Evolutionary conservation across 2,113 vertebrate species (phyloP).

Genomic region (Apistogramma diplotaenia): DNA sequence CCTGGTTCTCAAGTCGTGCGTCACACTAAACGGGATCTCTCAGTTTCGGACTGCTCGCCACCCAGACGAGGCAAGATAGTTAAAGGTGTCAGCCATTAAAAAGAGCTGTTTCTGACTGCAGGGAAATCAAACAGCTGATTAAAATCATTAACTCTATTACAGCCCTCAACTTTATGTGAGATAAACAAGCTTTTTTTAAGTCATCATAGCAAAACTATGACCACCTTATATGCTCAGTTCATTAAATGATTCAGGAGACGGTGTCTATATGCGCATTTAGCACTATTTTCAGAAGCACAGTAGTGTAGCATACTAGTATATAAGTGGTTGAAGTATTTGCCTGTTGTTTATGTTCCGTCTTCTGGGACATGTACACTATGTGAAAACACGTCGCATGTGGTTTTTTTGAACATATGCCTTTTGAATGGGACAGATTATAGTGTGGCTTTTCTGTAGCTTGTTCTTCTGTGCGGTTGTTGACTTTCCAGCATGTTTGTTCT

Average conservation of each 20-base stretch:
- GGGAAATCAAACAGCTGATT: too few relatives aligned
- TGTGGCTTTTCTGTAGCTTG: not conserved
- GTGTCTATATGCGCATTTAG: not conserved
- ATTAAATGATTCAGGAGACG: not conserved
- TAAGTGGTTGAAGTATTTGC: not conserved
- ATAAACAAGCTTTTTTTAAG: too few relatives aligned
- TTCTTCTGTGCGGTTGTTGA: not conserved
- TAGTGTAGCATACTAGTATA: not conserved
- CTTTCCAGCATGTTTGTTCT: constrained; percentile 31
- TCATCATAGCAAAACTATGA: too few relatives aligned
- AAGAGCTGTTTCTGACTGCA: too few relatives aligned
- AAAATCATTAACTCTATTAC: too few relatives aligned
- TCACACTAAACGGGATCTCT: not conserved
- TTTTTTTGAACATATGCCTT: constrained; percentile 2
- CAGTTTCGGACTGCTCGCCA: too few relatives aligned
- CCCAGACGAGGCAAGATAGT: too few relatives aligned
- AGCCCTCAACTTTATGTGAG: too few relatives aligned
- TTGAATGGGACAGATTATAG: constrained; percentile 15
- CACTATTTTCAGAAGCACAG: not conserved
- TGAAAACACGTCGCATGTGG: not conserved
- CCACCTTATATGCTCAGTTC: not conserved
- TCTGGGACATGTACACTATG: not conserved
- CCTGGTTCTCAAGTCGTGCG: not conserved
- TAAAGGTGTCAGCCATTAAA: not conserved
- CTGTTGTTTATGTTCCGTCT: not conserved